Conservation (phyloP, 2,888 invertebrate genomes). For the Troides helena region DNA sequence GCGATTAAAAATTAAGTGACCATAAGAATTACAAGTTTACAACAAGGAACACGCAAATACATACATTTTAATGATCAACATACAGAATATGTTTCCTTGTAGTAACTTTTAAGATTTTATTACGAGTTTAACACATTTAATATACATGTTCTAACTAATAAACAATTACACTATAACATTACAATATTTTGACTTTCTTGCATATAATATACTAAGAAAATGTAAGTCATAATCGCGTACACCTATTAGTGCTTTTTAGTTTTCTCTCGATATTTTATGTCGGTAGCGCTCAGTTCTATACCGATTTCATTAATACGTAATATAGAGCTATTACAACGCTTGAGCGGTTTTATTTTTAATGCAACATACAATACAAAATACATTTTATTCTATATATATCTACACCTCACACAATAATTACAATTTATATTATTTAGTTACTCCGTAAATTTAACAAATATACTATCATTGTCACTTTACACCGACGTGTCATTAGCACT, state of each 20-base stretch:
- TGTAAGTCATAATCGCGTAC: slow-evolving; percentile 50
- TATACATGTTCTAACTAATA: slow-evolving; percentile 55
- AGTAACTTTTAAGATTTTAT: slow-evolving; percentile 62
- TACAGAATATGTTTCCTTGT: slow-evolving; percentile 53
- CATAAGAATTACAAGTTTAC: slow-evolving; percentile 27
- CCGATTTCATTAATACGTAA: slow-evolving; percentile 38
- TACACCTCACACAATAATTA: slow-evolving; percentile 53
- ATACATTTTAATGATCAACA: slow-evolving; percentile 49
- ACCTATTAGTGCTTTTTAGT: slow-evolving; percentile 46
- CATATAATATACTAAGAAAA: slow-evolving; percentile 52
- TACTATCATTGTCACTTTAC: slow-evolving; percentile 36
- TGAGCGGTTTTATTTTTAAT: slow-evolving; percentile 46
- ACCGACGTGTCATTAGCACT: slow-evolving; percentile 36
- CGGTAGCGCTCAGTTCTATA: slow-evolving; percentile 44
- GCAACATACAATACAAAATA: slow-evolving; percentile 46
- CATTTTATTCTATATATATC: slow-evolving; percentile 49
- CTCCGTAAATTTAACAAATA: slow-evolving; percentile 48
- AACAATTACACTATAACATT: slow-evolving; percentile 62
- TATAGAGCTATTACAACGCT: slow-evolving; percentile 39
- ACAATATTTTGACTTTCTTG: slow-evolving; percentile 65
- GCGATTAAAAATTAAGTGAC: slow-evolving; percentile 29
- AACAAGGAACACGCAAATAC: slow-evolving; percentile 47
- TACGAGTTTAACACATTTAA: slow-evolving; percentile 66
- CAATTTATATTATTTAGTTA: slow-evolving; percentile 41
- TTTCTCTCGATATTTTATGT: slow-evolving; percentile 36